Base-by-base conservation (phyloP, 2,888 invertebrate species). In the Mycalesis mineus region DNA sequence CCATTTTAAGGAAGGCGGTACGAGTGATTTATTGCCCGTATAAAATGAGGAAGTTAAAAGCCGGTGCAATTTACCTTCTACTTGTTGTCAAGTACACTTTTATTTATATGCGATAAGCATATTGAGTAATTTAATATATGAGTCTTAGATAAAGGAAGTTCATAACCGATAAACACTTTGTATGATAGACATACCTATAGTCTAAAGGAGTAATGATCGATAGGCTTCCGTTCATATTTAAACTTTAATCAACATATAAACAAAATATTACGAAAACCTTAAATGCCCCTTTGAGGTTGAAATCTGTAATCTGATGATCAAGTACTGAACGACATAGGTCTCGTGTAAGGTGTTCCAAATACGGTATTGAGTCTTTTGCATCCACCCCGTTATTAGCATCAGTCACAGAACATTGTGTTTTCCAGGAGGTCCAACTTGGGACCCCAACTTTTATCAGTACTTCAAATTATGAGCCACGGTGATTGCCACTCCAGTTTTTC, bases 161-260 rank as follows among this genome's bases (percentile, higher is more conserved):
- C 54, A 60, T 64, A 62, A 62, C 68, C 63, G 65, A 66, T 67
- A 64, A 63, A 48, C 11, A 40, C 54, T 58, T 60, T 60, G 55
- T 57, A 41, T 58, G 58, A 59, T 66, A 65, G 15, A 44, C 47
- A 51, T n/a, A 13, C 14, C 9, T 47, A 13, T 45, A 9, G n/a
- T 40, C 11, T 58, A 50, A 55, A 44, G 56, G 65, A 62, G 64
- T 60, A 62, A 60, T 61, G 62, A 62, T 48, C 56, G 64, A 69
- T 69, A 68, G 65, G 5, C 22, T 48, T 48, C 11, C 17, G 36
- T 28, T 48, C 7, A 36, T 17, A 13, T 47, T 33, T 15, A 28
- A 45, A 45, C 45, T 45, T 45, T 45, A 9, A 45, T 29, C 29
- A 6, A 4, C 4, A 8, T 14, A 47, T 47, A 15, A 45, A 6